These are phyloP conservation scores for Rhabdomys dilectus DNA, from an alignment of 2,113 vertebrate species.

Conservation along the genomic window DNA sequence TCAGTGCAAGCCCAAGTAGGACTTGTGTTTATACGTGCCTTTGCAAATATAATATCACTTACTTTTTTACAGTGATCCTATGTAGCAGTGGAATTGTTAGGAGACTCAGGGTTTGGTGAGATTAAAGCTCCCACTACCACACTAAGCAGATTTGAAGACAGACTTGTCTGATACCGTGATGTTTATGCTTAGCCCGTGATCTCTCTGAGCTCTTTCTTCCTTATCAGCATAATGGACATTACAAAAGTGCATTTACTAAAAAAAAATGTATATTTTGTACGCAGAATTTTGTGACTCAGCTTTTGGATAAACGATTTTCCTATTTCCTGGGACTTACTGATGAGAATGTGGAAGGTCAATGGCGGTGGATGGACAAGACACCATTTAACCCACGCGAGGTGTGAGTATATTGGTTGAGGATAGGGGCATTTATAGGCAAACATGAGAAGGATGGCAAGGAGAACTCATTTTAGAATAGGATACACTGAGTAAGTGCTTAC, in stretches of 20 bases:
- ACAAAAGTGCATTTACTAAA: neutral
- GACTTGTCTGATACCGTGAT: neutral
- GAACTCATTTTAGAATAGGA: neutral
- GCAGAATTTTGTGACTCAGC: constrained; percentile 61
- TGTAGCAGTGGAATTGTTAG: neutral
- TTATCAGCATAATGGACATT: neutral
- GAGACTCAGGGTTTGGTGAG: neutral
- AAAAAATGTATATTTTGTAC: constrained; percentile 37
- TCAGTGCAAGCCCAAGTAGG: neutral
- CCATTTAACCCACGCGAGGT: constrained; percentile 43
- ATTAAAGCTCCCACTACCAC: neutral
- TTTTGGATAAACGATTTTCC: constrained; percentile 65
- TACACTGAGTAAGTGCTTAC: neutral
- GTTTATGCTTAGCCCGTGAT: neutral
- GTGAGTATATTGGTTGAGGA: constrained; percentile 59
- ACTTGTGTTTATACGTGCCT: neutral
- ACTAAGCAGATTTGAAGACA: neutral
- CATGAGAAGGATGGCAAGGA: neutral
- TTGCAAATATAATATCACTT: neutral
- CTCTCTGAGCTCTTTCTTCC: neutral
- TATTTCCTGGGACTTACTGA: constrained; percentile 71
- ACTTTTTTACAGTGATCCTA: neutral
- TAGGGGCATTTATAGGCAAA: neutral
- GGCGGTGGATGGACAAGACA: constrained; percentile 60
- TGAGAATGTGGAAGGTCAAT: constrained; percentile 8